Evolutionary conservation across 1,140 invertebrate species (phyloP), one percentile per base, ranked within the genome.

Genomic region (Cardiocondyla obscurior): DNA sequence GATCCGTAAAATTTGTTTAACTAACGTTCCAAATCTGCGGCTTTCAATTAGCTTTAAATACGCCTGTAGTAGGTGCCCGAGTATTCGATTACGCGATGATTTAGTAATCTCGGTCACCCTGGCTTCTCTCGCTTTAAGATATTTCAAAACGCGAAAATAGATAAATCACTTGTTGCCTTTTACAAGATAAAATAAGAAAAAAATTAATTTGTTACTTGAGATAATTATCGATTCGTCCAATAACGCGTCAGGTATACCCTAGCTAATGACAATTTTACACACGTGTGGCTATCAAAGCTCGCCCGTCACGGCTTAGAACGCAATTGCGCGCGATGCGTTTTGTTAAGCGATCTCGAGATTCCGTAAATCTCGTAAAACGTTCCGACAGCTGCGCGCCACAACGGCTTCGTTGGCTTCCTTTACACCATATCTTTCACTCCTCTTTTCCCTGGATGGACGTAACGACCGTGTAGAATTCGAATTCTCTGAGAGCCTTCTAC

Each of bases 331-430:
- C 12, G 44, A 51, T 49, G 28, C 69, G 62, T 69, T 55, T 46
- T 42, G 64, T 49, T 44, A 44, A 39, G 33, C 14, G 46, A 62
- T 62, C 58, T 42, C 14, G 39, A 77, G 64, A 85, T 84, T 70
- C 82, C 44, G 53, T 12, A 33, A 46, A 60, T 85, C 81, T 85
- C 73, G 65, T 85, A 84, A 85, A 85, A 85, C 39, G 42, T 30
- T 8, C 25, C 44, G 33, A 74, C 46, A 51, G 67, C 67, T 70
- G 42, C 55, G 51, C 53, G 55, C 46, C 30, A 33, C 79, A 73
- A 82, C 57, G 57, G 57, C 70, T 60, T 53, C 46, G 67, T 51
- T 62, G 46, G 44, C 65, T 69, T 46, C 46, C 46, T 70, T 70
- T 70, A 70, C 46, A 53, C 67, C 67, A 51, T 51, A 69, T 69